Conservation (phyloP, 2,113 vertebrate genomes). For the Lethenteron camtschaticum region DNA sequence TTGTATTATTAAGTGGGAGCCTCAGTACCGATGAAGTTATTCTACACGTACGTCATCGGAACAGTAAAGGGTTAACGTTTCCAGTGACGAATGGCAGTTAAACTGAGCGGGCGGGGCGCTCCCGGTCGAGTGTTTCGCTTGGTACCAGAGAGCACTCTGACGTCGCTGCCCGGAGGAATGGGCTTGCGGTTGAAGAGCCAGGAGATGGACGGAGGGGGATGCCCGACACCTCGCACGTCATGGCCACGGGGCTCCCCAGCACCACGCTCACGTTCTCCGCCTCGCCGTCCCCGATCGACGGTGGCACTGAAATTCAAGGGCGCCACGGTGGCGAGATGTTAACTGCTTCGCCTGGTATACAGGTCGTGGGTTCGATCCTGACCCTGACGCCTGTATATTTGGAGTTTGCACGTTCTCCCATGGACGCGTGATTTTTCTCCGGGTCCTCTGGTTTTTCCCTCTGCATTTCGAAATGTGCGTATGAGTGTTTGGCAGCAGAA, state of each 20-base stretch:
- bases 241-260: conserved; percentile 54
- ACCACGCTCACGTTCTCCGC: conserved; percentile 62
- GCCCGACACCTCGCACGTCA: conserved; percentile 64
- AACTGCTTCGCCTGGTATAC: neutral
- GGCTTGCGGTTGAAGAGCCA: conserved; percentile 63
- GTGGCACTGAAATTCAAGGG: conserved; percentile 35
- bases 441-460: too few relatives aligned
- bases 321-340: neutral
- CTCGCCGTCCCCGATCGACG: conserved; percentile 31
- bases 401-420: neutral
- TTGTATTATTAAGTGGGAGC: too few relatives aligned
- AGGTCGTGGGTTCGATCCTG: neutral
- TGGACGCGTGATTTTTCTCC: too few relatives aligned
- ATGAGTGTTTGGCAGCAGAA: too few relatives aligned
- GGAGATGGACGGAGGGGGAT: conserved; percentile 58
- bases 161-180: conserved; percentile 26
- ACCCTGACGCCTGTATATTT: neutral
- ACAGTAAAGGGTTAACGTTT: too few relatives aligned
- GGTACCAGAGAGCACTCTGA: conserved; percentile 58
- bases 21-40: too few relatives aligned
- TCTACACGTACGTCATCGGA: too few relatives aligned
- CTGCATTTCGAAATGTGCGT: too few relatives aligned
- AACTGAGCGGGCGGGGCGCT: too few relatives aligned
- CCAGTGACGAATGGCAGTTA: too few relatives aligned
- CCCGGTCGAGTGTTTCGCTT: neutral